These are phyloP conservation scores for Diabrotica balteata DNA, from an alignment of 2,888 invertebrate species.

Conservation along the genomic window DNA sequence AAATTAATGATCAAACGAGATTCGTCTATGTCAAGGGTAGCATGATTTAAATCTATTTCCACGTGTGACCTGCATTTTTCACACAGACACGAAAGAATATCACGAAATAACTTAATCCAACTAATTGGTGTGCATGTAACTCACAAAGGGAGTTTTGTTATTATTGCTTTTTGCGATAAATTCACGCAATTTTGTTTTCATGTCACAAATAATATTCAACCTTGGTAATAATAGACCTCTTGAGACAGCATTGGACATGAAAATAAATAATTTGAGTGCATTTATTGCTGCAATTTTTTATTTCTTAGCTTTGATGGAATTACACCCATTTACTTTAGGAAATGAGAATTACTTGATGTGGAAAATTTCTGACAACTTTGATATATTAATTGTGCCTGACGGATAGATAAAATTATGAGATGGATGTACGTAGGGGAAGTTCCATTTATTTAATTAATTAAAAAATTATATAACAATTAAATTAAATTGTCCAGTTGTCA, in stretches of 20 bases:
- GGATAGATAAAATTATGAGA: neutral
- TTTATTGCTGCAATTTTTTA: slow-evolving; percentile 3
- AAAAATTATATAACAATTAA: too few relatives aligned
- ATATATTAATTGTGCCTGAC: slow-evolving; percentile 12
- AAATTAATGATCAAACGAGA: too few relatives aligned
- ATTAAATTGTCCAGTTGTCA: too few relatives aligned
- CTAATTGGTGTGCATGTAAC: slow-evolving; percentile 17
- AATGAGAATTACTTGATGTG: slow-evolving; percentile 20
- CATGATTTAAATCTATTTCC: neutral
- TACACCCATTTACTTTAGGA: slow-evolving; percentile 20
- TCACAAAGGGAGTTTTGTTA: slow-evolving; percentile 21
- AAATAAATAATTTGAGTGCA: slow-evolving; percentile 21
- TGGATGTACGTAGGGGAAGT: neutral
- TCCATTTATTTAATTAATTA: too few relatives aligned
- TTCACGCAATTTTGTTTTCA: slow-evolving; percentile 32
- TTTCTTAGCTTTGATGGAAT: slow-evolving; percentile 21
- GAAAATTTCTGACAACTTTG: slow-evolving; percentile 16
- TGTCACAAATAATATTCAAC: slow-evolving; percentile 24
- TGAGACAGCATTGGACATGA: slow-evolving; percentile 21
- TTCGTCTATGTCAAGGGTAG: too few relatives aligned
- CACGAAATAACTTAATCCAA: slow-evolving; percentile 22
- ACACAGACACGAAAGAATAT: slow-evolving; percentile 3
- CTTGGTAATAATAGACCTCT: slow-evolving; percentile 22
- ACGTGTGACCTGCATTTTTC: slow-evolving; percentile 8
- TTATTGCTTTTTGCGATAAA: slow-evolving; percentile 15